Evolutionary conservation across 2,797 vertebrate genomes (phyloP), one percentile per base, ranked within the genome.

Genomic region (Falco biarmicus): DNA sequence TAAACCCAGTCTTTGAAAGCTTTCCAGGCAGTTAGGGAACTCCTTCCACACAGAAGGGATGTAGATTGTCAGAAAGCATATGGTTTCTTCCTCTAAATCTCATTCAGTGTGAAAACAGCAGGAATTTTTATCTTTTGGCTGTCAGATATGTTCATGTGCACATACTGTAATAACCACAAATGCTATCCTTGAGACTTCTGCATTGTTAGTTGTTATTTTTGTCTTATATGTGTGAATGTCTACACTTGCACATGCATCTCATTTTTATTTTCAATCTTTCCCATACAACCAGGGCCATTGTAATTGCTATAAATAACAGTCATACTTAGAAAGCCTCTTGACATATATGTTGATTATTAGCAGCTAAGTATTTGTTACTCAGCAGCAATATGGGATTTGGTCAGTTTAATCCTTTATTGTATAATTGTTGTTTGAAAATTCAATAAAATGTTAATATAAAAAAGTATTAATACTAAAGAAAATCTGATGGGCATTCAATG

Each of bases 351-450:
- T 92, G 63, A 93, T 89, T 95, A 95, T 93, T 91, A 87, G 19
- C 79, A 95, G 96, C 85, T 94, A 96, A 92, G 15, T 37, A n/a
- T 96, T 43, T 93, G 17, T 81, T 96, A 64, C 47, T 95, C 60
- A 90, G 56, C 66, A 82, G 41, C 39, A 91, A 17, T 69, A 75
- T 24, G 22, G 10, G 16, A 94, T 97, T 94, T 88, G 24, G 15
- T 89, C 64, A 2, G 16, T 86, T 96, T 93, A 90, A 90, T 93
- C 34, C 5, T 95, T 94, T 90, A 63, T 63, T 95, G 31, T 79
- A 16, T 53, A 95, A 89, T 94, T 92, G 83, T 79, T 92, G 13
- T 81, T 94, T 93, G 51, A 93, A 97, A 90, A 93, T 82, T 88
- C 51, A 96, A 74, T 82, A 96, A 93, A 92, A 82, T 59, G 6